Evolutionary conservation across 2,888 invertebrate species (phyloP), one percentile per base, ranked within the genome.

Genomic region (Cantharis lateralis): DNA sequence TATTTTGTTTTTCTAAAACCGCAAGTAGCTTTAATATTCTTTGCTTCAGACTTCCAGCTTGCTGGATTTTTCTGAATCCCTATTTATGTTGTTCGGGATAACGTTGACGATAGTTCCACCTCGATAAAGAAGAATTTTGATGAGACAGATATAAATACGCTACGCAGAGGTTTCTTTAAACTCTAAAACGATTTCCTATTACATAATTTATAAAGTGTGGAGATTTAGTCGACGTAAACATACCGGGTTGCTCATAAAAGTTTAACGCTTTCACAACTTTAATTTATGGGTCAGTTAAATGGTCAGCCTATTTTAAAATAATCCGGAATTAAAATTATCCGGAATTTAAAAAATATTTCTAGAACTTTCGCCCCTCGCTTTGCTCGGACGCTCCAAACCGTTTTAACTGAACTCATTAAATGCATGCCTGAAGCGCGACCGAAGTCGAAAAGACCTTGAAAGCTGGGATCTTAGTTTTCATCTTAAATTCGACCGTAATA

Each of bases 51-150:
- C 24, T 66, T 66, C 64, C 11, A 24, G 64, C 24, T 20, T 20
- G 63, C 15, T 11, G 18, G 64, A 66, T 66, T 66, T 20, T 66
- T 20, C 20, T 20, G 64, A 66, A 66, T 66, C 64, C 20, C 64
- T 66, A 66, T 66, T 66, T 66, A 20, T 20, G 64, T 66, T 66
- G 18, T 66, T 66, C 64, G 24, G 64, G 64, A 66, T 66, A 66
- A 66, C 64, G 64, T 66, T 18, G 64, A 24, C 20, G 18, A 24
- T 66, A 66, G 64, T 66, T 66, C 24, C 9, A 24, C 20, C 24
- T 20, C 20, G 20, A 66, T 66, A 66, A 66, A 20, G 24, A 66
- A 66, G 64, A 66, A 66, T 66, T 66, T 66, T 66, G 64, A 66
- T 20, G 64, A 66, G 64, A 66, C 64, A 20, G 48, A 48, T 66